Evolutionary conservation across 2,888 invertebrate species (phyloP), one percentile per base, ranked within the genome.

Genomic region (Pristionchus maxplancki): DNA sequence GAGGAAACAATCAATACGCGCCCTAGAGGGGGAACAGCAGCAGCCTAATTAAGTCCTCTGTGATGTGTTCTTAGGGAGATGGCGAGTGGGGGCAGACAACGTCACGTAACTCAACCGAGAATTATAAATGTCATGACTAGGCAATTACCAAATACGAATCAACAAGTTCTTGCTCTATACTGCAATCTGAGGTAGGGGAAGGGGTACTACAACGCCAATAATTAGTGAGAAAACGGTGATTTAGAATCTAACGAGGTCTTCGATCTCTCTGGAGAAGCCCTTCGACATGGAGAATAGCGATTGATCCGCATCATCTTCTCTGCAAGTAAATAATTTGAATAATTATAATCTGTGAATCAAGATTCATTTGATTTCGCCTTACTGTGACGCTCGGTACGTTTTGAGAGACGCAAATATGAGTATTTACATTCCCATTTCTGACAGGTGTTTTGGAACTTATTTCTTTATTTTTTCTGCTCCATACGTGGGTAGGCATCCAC

Each of bases 191-290:
- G 48, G 48, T 28, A 74, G 28, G 34, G 34, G 34, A 34, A 31
- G 28, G 31, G 28, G 31, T 48, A 78, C 28, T 78, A 48, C 48
- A 48, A 78, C 24, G 40, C 1, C 3, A 48, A 78, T 28, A 44
- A 78, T 71, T 71, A 71, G 37, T 71, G 37, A 37, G 71, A 20
- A 4, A 71, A 48, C n/a, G 2, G n/a, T 11, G 6, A 48, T 37
- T 78, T 44, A 78, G 78, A 78, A 78, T 44, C 78, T 24, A 28
- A 78, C 78, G 48, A 78, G 78, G 13, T 20, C 78, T 78, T 78
- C 78, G 78, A 78, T 78, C 44, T 78, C 78, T 44, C 44, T 24
- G 28, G 78, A 78, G 78, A 78, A 78, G 20, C 71, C 71, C 40
- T 74, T 74, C 44, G 78, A 48, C 40, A 78, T 78, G 44, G 78